Evolutionary conservation across 2,888 invertebrate species (phyloP).

Genomic region (Dynastes hyllus): DNA sequence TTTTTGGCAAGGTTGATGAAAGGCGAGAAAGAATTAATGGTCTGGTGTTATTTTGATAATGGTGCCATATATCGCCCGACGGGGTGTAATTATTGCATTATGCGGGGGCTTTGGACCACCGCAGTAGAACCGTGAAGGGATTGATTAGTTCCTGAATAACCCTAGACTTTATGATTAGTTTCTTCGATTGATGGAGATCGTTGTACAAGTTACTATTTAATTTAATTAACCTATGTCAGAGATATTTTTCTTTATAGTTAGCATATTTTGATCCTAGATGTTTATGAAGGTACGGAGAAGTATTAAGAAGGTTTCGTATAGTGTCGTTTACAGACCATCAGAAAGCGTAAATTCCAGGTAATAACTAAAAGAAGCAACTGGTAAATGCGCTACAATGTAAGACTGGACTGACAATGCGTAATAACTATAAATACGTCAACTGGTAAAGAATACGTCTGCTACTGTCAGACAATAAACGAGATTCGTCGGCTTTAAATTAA

Average conservation of each 20-base stretch:
- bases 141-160: slow-evolving; percentile 55
- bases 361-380: slow-evolving; percentile 20
- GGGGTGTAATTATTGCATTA: slow-evolving; percentile 56
- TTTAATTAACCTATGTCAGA: too few species aligned
- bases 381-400: slow-evolving; percentile 15
- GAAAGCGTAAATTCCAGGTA: not conserved
- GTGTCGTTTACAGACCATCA: not conserved
- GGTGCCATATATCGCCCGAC: slow-evolving; percentile 59
- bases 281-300: too few species aligned
- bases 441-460: slow-evolving; percentile 40
- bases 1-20: slow-evolving; percentile 63
- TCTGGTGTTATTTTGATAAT: slow-evolving; percentile 56
- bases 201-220: not conserved
- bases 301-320: not conserved
- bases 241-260: too few species aligned
- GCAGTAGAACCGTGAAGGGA: slow-evolving; percentile 54
- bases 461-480: slow-evolving; percentile 46
- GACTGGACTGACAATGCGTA: slow-evolving; percentile 28
- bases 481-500: slow-evolving; percentile 39
- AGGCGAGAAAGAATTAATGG: slow-evolving; percentile 60
- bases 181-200: slow-evolving; percentile 43
- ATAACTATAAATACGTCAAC: slow-evolving; percentile 45
- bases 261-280: too few species aligned
- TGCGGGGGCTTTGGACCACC: slow-evolving; percentile 56
- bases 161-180: slow-evolving; percentile 53